Percentiles rank a stretch among this genome's conserved stretches.
Evolutionary conservation across 1,140 invertebrate species (phyloP).

Genomic region (Cataglyphis hispanica): DNA sequence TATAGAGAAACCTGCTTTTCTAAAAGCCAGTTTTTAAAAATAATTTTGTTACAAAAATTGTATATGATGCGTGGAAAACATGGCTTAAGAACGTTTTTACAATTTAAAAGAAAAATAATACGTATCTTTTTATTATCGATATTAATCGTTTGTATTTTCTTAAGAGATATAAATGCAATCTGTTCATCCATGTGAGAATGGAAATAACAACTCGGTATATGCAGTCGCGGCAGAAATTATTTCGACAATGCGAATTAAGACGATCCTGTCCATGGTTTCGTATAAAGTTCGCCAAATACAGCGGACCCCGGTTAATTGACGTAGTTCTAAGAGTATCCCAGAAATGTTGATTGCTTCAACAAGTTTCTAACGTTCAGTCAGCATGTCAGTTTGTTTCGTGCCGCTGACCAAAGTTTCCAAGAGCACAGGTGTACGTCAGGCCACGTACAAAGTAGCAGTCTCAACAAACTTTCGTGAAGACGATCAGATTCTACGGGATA

Average conservation of each 20-base stretch:
- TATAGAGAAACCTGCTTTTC: neutral
- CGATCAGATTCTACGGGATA: constrained; percentile 42
- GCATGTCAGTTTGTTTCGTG: constrained; percentile 72
- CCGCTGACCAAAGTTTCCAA: constrained; percentile 60
- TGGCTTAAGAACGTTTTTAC: no score
- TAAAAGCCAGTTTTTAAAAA: neutral
- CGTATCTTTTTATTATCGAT: no score
- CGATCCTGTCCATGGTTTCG: constrained; percentile 62
- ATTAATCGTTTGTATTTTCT: neutral
- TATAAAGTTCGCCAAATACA: constrained; percentile 68
- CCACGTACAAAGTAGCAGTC: constrained; percentile 28
- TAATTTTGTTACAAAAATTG: no score
- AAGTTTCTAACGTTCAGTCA: constrained; percentile 74
- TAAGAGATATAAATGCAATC: neutral
- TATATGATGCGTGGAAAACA: no score
- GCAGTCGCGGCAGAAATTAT: constrained; percentile 62
- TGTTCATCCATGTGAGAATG: neutral
- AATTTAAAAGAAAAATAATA: no score
- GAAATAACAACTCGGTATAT: constrained; percentile 45
- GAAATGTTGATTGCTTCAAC: constrained; percentile 75
- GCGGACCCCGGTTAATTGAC: constrained; percentile 67
- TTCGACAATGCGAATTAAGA: constrained; percentile 68
- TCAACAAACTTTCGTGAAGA: constrained; percentile 45
- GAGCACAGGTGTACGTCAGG: constrained; percentile 56
- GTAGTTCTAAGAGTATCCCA: constrained; percentile 74